A percentile compares a stretch with the other conserved stretches of the same genome.
Evolutionary conservation across 2,797 vertebrate species (phyloP).

Genomic region (Loris lydekkerianus): DNA sequence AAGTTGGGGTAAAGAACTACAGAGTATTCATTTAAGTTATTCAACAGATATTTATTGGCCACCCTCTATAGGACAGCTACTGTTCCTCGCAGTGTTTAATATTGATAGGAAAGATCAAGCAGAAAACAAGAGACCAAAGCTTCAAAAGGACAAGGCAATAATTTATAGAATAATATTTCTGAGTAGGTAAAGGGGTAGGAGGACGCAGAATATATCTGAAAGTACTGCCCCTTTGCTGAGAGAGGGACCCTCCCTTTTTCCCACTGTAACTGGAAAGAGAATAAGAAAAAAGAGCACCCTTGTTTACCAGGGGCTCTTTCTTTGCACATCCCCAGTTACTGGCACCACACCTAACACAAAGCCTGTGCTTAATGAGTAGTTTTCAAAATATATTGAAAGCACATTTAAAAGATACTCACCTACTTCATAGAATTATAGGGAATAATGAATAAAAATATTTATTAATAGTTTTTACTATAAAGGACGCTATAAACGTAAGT

Average conservation of each 20-base stretch:
- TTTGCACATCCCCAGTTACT: not conserved
- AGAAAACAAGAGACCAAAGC: not conserved
- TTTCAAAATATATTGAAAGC: not conserved
- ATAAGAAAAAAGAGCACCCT: no score
- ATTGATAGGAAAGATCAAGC: not conserved
- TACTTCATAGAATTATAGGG: not conserved
- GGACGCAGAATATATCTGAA: not conserved
- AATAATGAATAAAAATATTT: not conserved
- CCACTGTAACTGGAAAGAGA: not conserved
- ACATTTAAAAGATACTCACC: not conserved
- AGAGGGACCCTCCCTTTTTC: not conserved
- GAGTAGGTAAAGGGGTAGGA: not conserved
- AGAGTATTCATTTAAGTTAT: not conserved
- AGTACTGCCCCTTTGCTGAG: not conserved
- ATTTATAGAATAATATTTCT: not conserved
- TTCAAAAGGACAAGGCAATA: not conserved
- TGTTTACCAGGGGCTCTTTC: not conserved
- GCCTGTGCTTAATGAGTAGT: not conserved
- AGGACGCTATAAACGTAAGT: not conserved
- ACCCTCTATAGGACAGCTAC: not conserved
- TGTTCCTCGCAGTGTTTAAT: not conserved
- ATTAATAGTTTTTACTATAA: not conserved
- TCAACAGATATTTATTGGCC: not conserved
- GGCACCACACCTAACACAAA: not conserved
- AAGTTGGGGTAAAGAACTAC: not conserved